Evolutionary conservation across 2,888 invertebrate species (phyloP), one percentile per base, ranked within the genome.

Genomic region (Mamestra brassicae): DNA sequence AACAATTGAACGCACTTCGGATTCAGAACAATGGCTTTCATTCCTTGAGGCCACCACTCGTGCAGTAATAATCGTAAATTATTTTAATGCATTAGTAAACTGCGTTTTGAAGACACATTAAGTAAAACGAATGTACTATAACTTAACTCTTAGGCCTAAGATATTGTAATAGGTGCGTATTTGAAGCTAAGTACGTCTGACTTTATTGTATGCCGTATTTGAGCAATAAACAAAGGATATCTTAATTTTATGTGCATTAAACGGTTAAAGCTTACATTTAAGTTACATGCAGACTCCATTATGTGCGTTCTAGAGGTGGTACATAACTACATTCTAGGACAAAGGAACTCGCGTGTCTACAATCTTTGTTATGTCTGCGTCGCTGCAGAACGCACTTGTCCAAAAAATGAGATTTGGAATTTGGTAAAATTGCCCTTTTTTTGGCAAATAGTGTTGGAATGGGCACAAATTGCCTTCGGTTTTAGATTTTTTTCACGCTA

Each of bases 61-160:
- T 57, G 50, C 6, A 52, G 62, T 60, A 72, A 81, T 79, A 70
- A 83, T 61, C 66, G 69, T 83, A 81, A 72, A 75, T 75, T 36
- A 80, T 72, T 67, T 73, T 62, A 76, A 80, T 73, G 71, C 67
- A 58, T 83, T 55, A 76, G 61, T 83, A 73, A 83, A 82, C 57
- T 62, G 68, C 64, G 36, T 54, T 82, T 82, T 80, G 70, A 83
- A 80, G 70, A 76, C 69, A 76, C 76, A 70, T 83, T 82, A 70
- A 73, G 58, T 65, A 57, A 71, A 79, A 74, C 13, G 65, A 69
- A 82, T 75, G 71, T 45, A 47, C 60, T 71, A 52, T 71, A 71
- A 69, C 36, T 78, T 65, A 62, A n/a, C 26, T 58, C 69, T 69
- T 38, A 71, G 69, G 79, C 47, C 15, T 71, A 63, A 81, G 68